Evolutionary conservation across 2,888 invertebrate species (phyloP), one percentile per base, ranked within the genome.

Genomic region (Rutpela maculata): DNA sequence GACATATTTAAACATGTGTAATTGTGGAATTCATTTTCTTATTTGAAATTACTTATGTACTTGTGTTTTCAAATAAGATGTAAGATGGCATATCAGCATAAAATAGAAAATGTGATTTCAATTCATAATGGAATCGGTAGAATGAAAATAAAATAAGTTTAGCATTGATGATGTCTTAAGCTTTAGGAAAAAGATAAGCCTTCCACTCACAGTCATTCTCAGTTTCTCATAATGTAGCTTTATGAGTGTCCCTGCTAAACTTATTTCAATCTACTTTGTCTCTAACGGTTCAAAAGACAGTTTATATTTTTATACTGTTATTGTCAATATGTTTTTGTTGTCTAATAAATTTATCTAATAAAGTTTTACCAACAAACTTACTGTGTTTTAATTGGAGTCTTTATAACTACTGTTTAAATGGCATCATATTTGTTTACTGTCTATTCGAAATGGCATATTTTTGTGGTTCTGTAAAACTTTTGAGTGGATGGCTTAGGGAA

Each of bases 1-100:
- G 96, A 15, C 95, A 96, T 86, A 88, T 94, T 81, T 91, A 90
- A 43, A 43, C 4, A 38, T 3, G 35, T 63, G n/a, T n/a, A 1
- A 35, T 17, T n/a, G 15, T 6, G n/a, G 17, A 35, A 35, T 63
- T 63, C n/a, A 3, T n/a, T 63, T 63, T 7, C 38, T 38, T 38
- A 38, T 38, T 43, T 12, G 50, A 50, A 50, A 43, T 43, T n/a
- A 35, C 7, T 5, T 43, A 43, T 43, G 43, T 43, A 43, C 15
- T 43, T 43, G 43, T 15, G 1, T 43, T 43, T 50, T 17, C 50
- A 50, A 50, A n/a, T 43, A 43, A 43, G 12, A 26, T 5, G 9
- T 38, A 38, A 38, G 38, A 38, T 7, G 11, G 15, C 15, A 43
- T 35, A 43, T 43, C 43, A 43, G 43, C 11, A 43, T 43, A 43